These are phyloP conservation scores for Priocnemis perturbator DNA, from an alignment of 2,888 invertebrate genomes.

Conservation along the genomic window DNA sequence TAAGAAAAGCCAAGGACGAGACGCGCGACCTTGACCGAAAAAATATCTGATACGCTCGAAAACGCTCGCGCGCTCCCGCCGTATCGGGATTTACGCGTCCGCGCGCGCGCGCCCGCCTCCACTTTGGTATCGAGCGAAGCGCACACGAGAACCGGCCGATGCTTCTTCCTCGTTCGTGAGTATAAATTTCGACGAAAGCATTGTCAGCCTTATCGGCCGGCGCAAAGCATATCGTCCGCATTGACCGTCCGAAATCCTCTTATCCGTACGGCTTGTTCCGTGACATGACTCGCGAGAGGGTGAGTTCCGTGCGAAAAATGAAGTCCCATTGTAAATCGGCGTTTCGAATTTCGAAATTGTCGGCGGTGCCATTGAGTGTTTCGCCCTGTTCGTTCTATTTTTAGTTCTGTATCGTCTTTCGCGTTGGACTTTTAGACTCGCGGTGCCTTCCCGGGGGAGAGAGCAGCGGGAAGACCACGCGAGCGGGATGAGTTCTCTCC, in stretches of 20 bases:
- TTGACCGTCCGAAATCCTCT: no score
- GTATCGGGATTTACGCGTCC: constrained; percentile 3
- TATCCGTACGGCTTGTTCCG: no score
- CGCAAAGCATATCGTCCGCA: no score
- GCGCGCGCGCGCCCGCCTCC: neutral
- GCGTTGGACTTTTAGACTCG: no score
- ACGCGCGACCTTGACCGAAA: constrained; percentile 54
- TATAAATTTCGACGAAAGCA: neutral
- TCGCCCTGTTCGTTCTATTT: neutral
- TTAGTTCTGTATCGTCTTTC: no score
- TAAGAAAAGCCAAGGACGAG: constrained; percentile 42
- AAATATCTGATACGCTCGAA: constrained; percentile 44
- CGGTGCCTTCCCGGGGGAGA: constrained; percentile 21
- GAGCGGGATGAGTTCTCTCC: constrained; percentile 39
- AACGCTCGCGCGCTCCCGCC: constrained; percentile 27
- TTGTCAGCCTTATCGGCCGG: no score
- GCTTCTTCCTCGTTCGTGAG: neutral
- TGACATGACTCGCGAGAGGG: no score
- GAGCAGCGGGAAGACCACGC: constrained; percentile 2
- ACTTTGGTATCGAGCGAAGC: neutral
- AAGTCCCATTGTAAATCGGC: no score
- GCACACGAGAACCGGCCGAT: no score
- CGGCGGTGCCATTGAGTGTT: neutral
- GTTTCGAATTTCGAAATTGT: neutral
- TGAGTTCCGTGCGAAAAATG: no score